Conservation (phyloP, 35 echinoderm and acorn worm genomes). For the Ophiothrix spiculata region DNA sequence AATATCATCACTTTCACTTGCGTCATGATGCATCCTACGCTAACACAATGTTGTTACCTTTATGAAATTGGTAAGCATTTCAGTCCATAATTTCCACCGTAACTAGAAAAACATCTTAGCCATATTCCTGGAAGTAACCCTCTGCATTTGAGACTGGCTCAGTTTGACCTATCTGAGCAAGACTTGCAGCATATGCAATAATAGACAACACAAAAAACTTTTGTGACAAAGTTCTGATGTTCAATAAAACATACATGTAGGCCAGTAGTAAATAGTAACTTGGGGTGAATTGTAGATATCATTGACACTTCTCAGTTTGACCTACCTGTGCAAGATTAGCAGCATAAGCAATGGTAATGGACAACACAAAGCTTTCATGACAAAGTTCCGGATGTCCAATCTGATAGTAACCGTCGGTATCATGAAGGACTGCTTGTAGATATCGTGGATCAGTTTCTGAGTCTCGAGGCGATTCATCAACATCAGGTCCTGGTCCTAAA, state of each 20-base stretch:
- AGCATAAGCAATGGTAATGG: slow-evolving; percentile 89
- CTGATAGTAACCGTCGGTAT: slow-evolving; percentile 77
- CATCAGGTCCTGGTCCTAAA: neutral
- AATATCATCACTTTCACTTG: no score
- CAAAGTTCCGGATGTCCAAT: slow-evolving; percentile 80
- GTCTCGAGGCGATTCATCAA: neutral
- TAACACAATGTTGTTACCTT: no score
- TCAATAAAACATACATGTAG: neutral
- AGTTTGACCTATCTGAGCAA: no score
- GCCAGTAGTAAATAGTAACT: neutral
- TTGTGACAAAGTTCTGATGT: neutral
- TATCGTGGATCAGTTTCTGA: slow-evolving; percentile 49
- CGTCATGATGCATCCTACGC: no score
- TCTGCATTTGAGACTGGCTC: no score
- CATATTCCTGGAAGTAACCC: no score
- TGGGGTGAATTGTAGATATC: neutral
- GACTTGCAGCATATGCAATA: no score
- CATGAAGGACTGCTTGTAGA: slow-evolving; percentile 58
- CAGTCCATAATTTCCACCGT: no score
- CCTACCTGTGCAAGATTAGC: slow-evolving; percentile 85
- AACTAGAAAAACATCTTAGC: no score
- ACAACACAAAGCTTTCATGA: slow-evolving; percentile 64
- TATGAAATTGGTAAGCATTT: no score
- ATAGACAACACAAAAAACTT: neutral
- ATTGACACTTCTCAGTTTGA: neutral